These are phyloP conservation scores for Orussus abietinus DNA, from an alignment of 1,140 invertebrate species.

Conservation along the genomic window DNA sequence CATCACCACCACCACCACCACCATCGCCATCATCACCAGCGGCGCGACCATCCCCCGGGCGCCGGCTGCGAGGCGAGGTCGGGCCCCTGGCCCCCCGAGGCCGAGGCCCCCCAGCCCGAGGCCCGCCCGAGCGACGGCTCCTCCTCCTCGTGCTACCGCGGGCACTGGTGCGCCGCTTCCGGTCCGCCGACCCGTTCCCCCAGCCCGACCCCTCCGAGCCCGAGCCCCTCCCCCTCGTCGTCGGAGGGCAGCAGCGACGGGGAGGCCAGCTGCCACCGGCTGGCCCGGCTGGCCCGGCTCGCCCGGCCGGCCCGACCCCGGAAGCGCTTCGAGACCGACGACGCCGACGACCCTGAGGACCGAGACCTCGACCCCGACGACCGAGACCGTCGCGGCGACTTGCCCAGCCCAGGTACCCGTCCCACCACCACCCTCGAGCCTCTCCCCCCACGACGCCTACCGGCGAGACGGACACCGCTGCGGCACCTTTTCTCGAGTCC, in stretches of 20 bases:
- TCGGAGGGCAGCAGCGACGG: constrained; percentile 45
- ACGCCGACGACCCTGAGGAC: constrained; percentile 27
- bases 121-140: constrained; percentile 32
- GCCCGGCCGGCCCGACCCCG: too few species aligned
- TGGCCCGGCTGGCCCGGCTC: too few species aligned
- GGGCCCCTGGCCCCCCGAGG: constrained; percentile 19
- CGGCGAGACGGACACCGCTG: too few species aligned
- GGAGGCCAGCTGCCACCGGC: constrained; percentile 28
- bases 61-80: constrained; percentile 28
- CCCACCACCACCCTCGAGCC: constrained; percentile 35
- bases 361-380: constrained; percentile 37
- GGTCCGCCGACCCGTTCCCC: constrained; percentile 40
- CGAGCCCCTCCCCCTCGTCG: constrained; percentile 37
- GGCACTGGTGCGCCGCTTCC: constrained; percentile 46
- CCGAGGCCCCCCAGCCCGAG: constrained; percentile 24
- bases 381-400: constrained; percentile 44
- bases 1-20: constrained; percentile 28
- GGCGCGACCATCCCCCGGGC: constrained; percentile 21
- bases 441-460: background rate
- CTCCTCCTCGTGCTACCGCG: constrained; percentile 47
- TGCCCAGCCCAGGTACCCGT: constrained; percentile 52
- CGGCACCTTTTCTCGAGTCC: too few species aligned
- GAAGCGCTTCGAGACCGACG: too few species aligned
- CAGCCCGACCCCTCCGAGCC: constrained; percentile 39
- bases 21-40: constrained; percentile 22